Base-by-base conservation (phyloP, 2,888 invertebrate species). In the Tachystola acroxantha region DNA sequence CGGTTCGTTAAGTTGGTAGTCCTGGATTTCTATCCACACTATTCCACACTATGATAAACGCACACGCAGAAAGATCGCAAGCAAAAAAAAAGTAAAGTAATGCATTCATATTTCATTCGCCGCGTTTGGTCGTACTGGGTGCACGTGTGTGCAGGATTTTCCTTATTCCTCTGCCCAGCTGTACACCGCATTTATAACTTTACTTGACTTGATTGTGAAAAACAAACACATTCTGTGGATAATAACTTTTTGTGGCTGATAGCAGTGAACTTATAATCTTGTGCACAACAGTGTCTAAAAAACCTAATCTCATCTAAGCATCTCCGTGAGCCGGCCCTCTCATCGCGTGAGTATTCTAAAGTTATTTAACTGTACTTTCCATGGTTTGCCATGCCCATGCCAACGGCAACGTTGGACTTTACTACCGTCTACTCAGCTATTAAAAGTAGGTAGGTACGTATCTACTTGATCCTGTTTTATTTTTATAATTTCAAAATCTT, bases 281-380 rank as follows among this genome's bases (percentile, higher is more conserved):
- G 67, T 69, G 70, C 60, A 57, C 47, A 45, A 44, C 35, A 61
- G 65, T 68, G 66, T 46, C 32, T 44, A 47, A 57, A 53, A 61
- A 57, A 53, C 50, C 46, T 50, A 53, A 69, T 65, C 59, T 64
- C 48, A 46, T 64, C 67, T 65, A 65, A 65, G 53, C 64, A 64
- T 63, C 65, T 57, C 51, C 45, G 47, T 34, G 39, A 53, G 59
- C 63, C 66, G 64, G 62, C 61, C 50, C 45, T 54, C 52, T 39
- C 36, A 34, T 34, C 55, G 67, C 66, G 82, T 82, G 70, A 81
- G 81, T 81, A 79, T 71, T 68, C 64, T 66, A 59, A 67, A 72
- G 66, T 68, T 70, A 71, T 73, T 69, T 81, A 81, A 80, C 81
- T 77, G 82, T 82, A 77, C 75, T 72, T 75, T 72, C 69, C 66